Percentiles rank a stretch among this genome's conserved stretches.
phyloP scores from a whole-genome alignment of 1,140 invertebrate species.

The Belonocnema kinseyi region DNA sequence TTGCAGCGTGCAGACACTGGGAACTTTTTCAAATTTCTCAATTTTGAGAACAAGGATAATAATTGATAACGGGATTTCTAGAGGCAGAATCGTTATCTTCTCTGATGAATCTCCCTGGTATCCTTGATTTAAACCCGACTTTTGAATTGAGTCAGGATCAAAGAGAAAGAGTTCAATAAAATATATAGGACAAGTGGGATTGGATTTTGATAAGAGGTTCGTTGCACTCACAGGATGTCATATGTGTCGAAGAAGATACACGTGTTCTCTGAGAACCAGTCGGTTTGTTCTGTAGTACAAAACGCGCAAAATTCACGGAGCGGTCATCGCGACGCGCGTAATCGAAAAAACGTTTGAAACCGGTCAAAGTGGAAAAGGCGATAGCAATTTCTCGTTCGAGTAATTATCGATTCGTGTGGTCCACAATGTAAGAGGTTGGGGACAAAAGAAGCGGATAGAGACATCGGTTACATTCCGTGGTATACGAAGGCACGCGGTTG shows the following conservation, averaged over 20 bases:
- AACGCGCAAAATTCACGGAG: slow-evolving; percentile 62
- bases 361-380: slow-evolving; percentile 67
- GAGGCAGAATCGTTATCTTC: too few species aligned
- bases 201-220: slow-evolving; percentile 25
- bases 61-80: too few species aligned
- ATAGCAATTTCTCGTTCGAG: slow-evolving; percentile 71
- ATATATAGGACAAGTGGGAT: not conserved
- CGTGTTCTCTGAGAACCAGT: slow-evolving; percentile 54
- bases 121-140: too few species aligned
- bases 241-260: not conserved
- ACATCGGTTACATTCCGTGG: slow-evolving; percentile 74
- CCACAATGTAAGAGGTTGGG: slow-evolving; percentile 54
- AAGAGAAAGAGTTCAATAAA: not conserved
- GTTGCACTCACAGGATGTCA: slow-evolving; percentile 34
- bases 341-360: slow-evolving; percentile 66
- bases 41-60: too few species aligned
- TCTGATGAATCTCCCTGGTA: too few species aligned
- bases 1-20: too few species aligned
- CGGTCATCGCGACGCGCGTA: slow-evolving; percentile 52
- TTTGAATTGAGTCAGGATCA: not conserved
- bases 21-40: too few species aligned
- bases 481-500: slow-evolving; percentile 68
- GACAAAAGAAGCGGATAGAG: slow-evolving; percentile 74
- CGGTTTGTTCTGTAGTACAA: slow-evolving; percentile 57
- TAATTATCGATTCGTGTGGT: slow-evolving; percentile 76